Evolutionary conservation across 2,888 invertebrate species (phyloP).

Genomic region (Perdita meconis): DNA sequence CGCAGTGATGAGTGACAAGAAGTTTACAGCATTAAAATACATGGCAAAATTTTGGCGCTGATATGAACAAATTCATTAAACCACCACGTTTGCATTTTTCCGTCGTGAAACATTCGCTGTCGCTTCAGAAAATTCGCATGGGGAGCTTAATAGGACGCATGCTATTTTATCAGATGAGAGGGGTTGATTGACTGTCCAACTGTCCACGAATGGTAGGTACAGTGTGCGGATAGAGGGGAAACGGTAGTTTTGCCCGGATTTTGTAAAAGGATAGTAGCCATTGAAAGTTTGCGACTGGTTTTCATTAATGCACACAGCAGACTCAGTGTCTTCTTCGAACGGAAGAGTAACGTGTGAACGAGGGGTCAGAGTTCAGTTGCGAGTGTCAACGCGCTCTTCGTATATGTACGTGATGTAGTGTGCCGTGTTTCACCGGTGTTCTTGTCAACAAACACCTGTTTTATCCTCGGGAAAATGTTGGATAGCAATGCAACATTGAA

Average conservation of each 20-base stretch:
- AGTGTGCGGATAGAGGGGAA: slow-evolving; percentile 35
- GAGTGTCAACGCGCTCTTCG: background rate
- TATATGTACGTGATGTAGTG: background rate
- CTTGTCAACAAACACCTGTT: background rate
- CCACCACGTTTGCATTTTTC: too few species aligned
- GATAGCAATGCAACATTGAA: slow-evolving; percentile 29
- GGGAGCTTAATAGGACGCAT: slow-evolving; percentile 68
- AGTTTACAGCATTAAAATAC: too few species aligned
- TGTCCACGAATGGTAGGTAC: slow-evolving; percentile 45
- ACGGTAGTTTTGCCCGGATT: slow-evolving; percentile 53
- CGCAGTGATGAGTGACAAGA: too few species aligned
- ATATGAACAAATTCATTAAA: too few species aligned
- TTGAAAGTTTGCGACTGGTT: slow-evolving; percentile 66
- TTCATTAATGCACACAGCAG: slow-evolving; percentile 60
- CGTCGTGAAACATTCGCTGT: background rate
- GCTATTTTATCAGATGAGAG: slow-evolving; percentile 59
- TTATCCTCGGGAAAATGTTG: background rate
- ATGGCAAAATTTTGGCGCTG: too few species aligned
- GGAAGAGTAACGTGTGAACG: background rate
- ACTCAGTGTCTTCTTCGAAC: slow-evolving; percentile 3
- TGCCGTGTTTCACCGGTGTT: too few species aligned
- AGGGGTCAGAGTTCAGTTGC: background rate
- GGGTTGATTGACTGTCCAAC: slow-evolving; percentile 45
- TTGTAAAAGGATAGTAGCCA: slow-evolving; percentile 71
- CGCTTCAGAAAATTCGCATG: background rate